Base-by-base conservation (phyloP, 1,140 invertebrate genomes). In the Orchesella cincta region DNA sequence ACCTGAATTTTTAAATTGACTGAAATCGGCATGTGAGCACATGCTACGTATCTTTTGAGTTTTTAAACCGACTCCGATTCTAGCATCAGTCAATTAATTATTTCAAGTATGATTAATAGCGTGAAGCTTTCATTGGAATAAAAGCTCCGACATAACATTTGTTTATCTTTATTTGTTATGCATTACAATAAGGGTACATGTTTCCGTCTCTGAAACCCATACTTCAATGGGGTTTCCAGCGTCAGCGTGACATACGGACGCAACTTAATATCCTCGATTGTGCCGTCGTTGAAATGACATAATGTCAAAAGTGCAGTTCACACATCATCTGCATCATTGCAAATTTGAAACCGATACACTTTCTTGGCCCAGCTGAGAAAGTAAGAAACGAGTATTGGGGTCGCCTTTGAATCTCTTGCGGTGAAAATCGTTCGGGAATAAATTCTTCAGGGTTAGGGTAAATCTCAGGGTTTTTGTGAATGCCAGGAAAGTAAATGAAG, bases 321-420 rank as follows among this genome's bases (percentile, higher is more conserved):
- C 87, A 86, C 83, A 91, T 91, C 83, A 88, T 86, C 78, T 90
- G 88, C 83, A 89, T 85, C 83, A 88, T 83, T 5, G 90, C 90
- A 84, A 91, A 91, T 81, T 86, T 88, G 64, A 33, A 3, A 31
- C 62, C 62, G 5, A 33, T 3, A 29, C 62, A 67, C 8, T 33
- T 31, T 31, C 62, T 67, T 8, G 62, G 62, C 1, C 62, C 62
- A 33, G 62, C 62, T 18, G 62, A 67, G 33, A 67, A 67, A 3
- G 62, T 26, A 29, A 67, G 5, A 33, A 12, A 67, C 26, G 62
- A 3, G 29, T 8, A 67, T 29, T 26, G 5, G 33, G 29, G 62
- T 29, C 62, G 26, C n/a, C 33, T 33, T 8, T 26, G 26, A 31
- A 23, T n/a, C 33, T 31, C 62, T 33, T 67, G 26, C 3, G 62